Evolutionary conservation across 2,113 vertebrate genomes (phyloP).

Genomic region (Sisor rabdophorus): DNA sequence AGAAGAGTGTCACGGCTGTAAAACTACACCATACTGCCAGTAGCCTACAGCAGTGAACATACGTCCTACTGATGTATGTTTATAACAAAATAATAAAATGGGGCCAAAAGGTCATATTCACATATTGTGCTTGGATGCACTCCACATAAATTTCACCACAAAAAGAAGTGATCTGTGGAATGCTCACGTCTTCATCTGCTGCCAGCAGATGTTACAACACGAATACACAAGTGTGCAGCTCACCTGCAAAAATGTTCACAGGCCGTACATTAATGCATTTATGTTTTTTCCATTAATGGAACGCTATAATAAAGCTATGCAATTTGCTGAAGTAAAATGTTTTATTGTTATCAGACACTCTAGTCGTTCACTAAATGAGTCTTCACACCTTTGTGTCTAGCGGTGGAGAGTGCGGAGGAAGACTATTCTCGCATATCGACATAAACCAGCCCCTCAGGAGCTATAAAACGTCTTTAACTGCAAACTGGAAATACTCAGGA

Average conservation of each 20-base stretch:
- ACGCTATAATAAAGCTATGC: slow-evolving; percentile 23
- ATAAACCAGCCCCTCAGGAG: slow-evolving; percentile 49
- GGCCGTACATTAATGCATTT: background rate
- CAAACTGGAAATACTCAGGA: slow-evolving; percentile 51
- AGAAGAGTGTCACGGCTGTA: slow-evolving; percentile 21
- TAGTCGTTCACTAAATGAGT: slow-evolving; percentile 37
- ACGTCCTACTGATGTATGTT: slow-evolving; percentile 33
- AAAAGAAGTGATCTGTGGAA: slow-evolving; percentile 35
- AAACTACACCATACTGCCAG: slow-evolving; percentile 24
- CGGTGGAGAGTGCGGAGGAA: slow-evolving; percentile 2
- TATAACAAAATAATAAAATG: slow-evolving; percentile 41
- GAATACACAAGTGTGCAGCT: slow-evolving; percentile 5
- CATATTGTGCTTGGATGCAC: slow-evolving; percentile 43
- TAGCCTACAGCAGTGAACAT: slow-evolving; percentile 37
- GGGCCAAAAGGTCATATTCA: slow-evolving; percentile 40
- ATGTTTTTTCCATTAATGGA: background rate
- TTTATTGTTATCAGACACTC: slow-evolving; percentile 14
- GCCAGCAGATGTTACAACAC: slow-evolving; percentile 21
- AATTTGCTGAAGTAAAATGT: slow-evolving; percentile 34
- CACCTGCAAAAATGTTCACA: slow-evolving; percentile 21
- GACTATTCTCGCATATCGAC: slow-evolving; percentile 39
- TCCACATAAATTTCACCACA: slow-evolving; percentile 43
- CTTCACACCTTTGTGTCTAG: slow-evolving; percentile 15
- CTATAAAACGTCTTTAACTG: slow-evolving; percentile 53
- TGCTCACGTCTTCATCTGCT: slow-evolving; percentile 36